These are phyloP conservation scores for Crenichthys baileyi DNA, from an alignment of 2,797 vertebrate genomes.

Conservation along the genomic window DNA sequence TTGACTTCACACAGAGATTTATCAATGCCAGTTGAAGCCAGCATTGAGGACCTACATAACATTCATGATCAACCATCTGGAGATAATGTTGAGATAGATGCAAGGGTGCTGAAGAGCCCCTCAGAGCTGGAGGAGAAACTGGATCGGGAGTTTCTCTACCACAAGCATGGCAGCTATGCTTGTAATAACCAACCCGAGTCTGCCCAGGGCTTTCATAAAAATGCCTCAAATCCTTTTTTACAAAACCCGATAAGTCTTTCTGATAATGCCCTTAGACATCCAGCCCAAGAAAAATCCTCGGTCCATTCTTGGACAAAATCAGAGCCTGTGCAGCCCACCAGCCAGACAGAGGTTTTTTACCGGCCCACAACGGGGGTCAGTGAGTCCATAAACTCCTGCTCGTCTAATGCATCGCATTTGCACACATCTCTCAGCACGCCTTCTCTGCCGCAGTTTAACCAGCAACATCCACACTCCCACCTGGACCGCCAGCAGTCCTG, in stretches of 20 bases:
- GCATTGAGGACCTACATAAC: slow-evolving; percentile 79
- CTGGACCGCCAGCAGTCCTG: slow-evolving; percentile 70
- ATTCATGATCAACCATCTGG: not conserved
- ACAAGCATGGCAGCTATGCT: slow-evolving; percentile 82
- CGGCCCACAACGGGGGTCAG: slow-evolving; percentile 1
- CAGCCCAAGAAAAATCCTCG: slow-evolving; percentile 65
- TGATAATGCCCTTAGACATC: slow-evolving; percentile 31
- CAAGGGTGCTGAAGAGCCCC: not conserved
- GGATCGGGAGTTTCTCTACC: slow-evolving; percentile 87
- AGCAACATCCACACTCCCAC: slow-evolving; percentile 43
- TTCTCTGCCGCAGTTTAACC: slow-evolving; percentile 43
- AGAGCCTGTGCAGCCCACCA: slow-evolving; percentile 40
- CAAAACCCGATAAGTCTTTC: not conserved
- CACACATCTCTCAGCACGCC: slow-evolving; percentile 48
- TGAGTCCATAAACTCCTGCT: slow-evolving; percentile 22
- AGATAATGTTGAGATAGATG: slow-evolving; percentile 63
- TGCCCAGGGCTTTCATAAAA: not conserved
- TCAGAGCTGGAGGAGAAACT: slow-evolving; percentile 85
- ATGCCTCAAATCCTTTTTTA: slow-evolving; percentile 14
- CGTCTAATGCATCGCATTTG: not conserved
- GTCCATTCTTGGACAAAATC: slow-evolving; percentile 79
- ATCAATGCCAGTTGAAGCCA: slow-evolving; percentile 68
- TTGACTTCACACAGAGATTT: slow-evolving; percentile 83
- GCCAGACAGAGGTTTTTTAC: slow-evolving; percentile 26
- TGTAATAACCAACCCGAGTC: slow-evolving; percentile 62